Evolutionary conservation across 2,888 invertebrate species (phyloP).

Genomic region (Escarpia spicata): DNA sequence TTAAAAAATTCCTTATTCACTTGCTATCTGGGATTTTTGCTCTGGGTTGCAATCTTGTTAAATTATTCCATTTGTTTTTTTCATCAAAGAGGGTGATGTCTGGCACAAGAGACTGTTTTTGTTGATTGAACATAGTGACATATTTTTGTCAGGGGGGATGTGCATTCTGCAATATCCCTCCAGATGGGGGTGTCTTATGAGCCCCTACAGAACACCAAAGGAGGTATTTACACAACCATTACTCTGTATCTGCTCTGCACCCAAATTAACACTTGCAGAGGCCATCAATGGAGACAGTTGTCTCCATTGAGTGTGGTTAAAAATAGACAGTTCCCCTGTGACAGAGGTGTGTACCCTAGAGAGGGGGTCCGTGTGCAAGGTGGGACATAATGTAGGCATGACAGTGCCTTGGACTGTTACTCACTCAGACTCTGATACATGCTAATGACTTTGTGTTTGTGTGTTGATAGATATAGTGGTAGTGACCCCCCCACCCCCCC

Average conservation of each 20-base stretch:
- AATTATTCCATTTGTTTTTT: no score
- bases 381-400: neutral
- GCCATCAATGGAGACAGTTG: neutral
- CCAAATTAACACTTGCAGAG: neutral
- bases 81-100: no score
- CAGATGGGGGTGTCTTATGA: neutral
- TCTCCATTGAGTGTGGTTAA: neutral
- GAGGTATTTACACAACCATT: neutral
- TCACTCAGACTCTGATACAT: neutral
- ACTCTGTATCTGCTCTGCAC: neutral
- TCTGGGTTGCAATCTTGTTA: no score
- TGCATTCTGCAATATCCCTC: no score
- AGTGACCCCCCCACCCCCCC: neutral
- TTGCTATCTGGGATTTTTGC: no score
- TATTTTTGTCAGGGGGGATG: no score
- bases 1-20: no score
- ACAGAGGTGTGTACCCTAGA: neutral
- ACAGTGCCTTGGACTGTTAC: neutral
- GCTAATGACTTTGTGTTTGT: slow-evolving; percentile 8
- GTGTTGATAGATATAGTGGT: neutral
- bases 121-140: no score
- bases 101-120: no score
- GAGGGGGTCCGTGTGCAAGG: neutral
- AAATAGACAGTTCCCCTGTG: neutral
- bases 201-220: neutral